These are phyloP conservation scores for Forbesichthys agassizii DNA, from an alignment of 2,113 vertebrate species.

Conservation along the genomic window DNA sequence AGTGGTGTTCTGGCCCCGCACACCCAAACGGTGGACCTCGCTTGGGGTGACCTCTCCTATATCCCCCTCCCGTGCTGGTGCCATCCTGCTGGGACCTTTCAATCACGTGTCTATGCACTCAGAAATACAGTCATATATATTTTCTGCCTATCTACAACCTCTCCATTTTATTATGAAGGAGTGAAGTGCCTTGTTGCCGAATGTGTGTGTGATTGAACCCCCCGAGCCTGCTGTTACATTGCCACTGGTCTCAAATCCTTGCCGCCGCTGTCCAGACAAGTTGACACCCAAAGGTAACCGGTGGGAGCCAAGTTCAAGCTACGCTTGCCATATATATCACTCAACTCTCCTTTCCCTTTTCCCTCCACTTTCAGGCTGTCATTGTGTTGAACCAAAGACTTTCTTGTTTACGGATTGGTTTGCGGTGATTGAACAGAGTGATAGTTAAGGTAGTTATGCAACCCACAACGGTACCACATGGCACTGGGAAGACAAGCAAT, in stretches of 20 bases:
- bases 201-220: constrained; percentile 35
- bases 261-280: constrained; percentile 10
- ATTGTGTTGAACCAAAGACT: constrained; percentile 47
- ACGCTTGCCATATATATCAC: constrained; percentile 28
- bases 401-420: background rate
- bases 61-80: background rate
- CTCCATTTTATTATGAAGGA: constrained; percentile 27
- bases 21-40: constrained; percentile 17
- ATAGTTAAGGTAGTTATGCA: constrained; percentile 32
- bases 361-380: constrained; percentile 32
- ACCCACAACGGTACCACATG: constrained; percentile 33
- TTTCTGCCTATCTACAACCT: constrained; percentile 11
- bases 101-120: background rate
- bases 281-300: background rate
- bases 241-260: background rate
- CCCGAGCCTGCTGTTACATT: constrained; percentile 3
- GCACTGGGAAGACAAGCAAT: constrained; percentile 25
- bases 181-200: constrained; percentile 67
- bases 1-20: constrained; percentile 7
- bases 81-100: constrained; percentile 28
- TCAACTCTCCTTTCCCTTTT: constrained; percentile 17
- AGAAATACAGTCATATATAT: background rate
- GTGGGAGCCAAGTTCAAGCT: constrained; percentile 46
- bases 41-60: constrained; percentile 7
- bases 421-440: constrained; percentile 47